These are phyloP conservation scores for Anthopleura xanthogrammica DNA, from an alignment of 92 coral and sea anemone species.

Conservation along the genomic window DNA sequence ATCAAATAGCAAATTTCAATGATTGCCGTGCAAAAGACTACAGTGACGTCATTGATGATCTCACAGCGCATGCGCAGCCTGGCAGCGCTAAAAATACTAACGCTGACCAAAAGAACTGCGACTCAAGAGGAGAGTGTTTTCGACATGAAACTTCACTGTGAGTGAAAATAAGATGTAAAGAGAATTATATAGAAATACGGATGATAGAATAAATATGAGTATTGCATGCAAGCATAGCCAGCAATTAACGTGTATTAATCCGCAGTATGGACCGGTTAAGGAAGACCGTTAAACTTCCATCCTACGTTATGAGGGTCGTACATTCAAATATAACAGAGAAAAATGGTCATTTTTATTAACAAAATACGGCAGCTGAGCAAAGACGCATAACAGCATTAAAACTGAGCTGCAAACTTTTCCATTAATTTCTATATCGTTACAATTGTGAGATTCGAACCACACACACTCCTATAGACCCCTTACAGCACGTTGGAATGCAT, in stretches of 20 bases:
- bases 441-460: no score
- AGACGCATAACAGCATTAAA: no score
- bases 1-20: background rate
- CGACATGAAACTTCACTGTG: constrained; percentile 5
- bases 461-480: no score
- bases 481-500: no score
- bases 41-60: constrained; percentile 12
- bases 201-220: background rate
- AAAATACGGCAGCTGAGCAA: background rate
- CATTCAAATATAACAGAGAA: background rate
- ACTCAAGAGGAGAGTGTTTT: constrained; percentile 10
- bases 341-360: background rate
- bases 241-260: constrained; percentile 5
- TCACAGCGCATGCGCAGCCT: constrained; percentile 11
- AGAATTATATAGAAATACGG: background rate
- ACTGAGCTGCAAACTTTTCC: no score
- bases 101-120: constrained; percentile 23
- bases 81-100: background rate
- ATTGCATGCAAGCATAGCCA: constrained; percentile 22
- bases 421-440: no score
- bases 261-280: background rate
- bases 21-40: background rate
- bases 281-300: background rate
- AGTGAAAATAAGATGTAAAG: background rate
- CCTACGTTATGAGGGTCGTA: constrained; percentile 19